Percentiles rank a stretch among this genome's conserved stretches.
phyloP scores from a whole-genome alignment of 2,113 vertebrate genomes.

The Gallinago paraguaiae region DNA sequence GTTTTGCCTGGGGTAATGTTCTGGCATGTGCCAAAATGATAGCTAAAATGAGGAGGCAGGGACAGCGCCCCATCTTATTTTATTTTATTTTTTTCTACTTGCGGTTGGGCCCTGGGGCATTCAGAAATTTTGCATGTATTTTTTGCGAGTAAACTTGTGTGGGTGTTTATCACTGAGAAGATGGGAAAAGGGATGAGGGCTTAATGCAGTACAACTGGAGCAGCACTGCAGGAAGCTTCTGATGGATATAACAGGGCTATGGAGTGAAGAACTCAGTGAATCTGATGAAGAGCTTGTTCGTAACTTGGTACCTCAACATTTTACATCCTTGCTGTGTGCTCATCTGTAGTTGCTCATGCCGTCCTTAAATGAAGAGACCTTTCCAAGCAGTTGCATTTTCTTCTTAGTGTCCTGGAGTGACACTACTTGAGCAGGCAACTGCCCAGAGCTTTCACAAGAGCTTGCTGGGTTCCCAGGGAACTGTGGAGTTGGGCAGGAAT shows the following conservation, averaged over 20 bases:
- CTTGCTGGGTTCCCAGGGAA: not conserved
- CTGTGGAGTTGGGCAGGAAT: not conserved
- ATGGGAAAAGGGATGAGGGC: not conserved
- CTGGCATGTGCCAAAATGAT: constrained; percentile 46
- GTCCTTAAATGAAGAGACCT: not conserved
- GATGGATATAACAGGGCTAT: not conserved
- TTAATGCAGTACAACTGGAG: not conserved
- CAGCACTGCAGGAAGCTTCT: not conserved
- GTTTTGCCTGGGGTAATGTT: constrained; percentile 24
- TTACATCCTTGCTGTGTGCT: not conserved
- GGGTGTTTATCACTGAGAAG: constrained; percentile 2
- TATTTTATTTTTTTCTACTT: constrained; percentile 4
- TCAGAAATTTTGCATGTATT: constrained; percentile 33
- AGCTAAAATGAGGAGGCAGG: constrained; percentile 38
- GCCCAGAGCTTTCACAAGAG: not conserved
- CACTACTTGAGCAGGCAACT: not conserved
- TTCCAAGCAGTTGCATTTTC: not conserved
- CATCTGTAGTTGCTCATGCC: not conserved
- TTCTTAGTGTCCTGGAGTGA: not conserved
- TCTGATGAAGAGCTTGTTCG: not conserved
- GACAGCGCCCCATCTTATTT: not conserved
- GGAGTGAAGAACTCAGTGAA: not conserved
- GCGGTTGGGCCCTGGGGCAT: constrained; percentile 20
- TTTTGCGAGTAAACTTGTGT: constrained; percentile 3
- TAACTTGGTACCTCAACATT: not conserved